Conservation (phyloP, 1,140 invertebrate genomes). For the Listronotus bonariensis region DNA sequence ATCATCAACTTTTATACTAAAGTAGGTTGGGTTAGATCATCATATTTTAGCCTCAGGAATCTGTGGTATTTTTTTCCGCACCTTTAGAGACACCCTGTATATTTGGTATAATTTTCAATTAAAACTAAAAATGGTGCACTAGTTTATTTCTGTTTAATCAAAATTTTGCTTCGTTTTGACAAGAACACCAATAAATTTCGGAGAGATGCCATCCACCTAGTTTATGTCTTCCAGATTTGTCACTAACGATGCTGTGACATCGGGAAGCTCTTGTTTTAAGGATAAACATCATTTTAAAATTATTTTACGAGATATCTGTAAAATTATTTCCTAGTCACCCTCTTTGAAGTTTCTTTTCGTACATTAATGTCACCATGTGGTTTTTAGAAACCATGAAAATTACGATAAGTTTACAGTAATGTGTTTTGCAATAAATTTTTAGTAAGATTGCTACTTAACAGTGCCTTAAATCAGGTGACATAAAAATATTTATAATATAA, state of each 20-base stretch:
- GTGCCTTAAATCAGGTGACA: constrained; percentile 1
- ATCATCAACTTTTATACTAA: no score
- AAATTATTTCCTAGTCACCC: constrained; percentile 11
- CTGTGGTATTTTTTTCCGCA: no score
- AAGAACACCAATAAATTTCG: not conserved
- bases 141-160: no score
- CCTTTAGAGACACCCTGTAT: no score
- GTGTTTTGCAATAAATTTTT: constrained; percentile 11
- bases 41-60: no score
- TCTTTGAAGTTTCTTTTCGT: not conserved
- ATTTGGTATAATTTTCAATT: no score
- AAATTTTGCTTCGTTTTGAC: not conserved
- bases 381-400: not conserved
- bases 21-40: no score
- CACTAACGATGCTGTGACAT: constrained; percentile 20
- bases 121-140: no score
- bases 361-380: constrained; percentile 9
- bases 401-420: constrained; percentile 6
- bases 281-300: constrained; percentile 12
- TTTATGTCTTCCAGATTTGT: constrained; percentile 20
- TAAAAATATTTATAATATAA: no score
- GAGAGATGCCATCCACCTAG: not conserved
- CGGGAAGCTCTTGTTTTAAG: constrained; percentile 16
- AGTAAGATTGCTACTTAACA: not conserved
- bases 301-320: constrained; percentile 11